Evolutionary conservation across 2,888 invertebrate genomes (phyloP).

Genomic region (Drosophila trichaetosa): DNA sequence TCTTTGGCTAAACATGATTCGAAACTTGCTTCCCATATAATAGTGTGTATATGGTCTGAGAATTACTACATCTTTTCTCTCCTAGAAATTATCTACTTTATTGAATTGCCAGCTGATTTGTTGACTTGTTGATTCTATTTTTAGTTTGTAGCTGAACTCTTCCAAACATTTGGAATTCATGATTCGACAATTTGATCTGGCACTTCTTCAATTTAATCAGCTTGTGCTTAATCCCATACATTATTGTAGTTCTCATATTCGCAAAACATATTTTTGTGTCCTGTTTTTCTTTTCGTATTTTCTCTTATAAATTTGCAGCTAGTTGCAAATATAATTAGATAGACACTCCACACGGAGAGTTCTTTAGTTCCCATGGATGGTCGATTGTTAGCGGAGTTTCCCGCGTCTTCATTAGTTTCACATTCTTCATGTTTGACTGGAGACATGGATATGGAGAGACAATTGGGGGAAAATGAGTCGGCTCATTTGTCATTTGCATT

Average conservation of each 20-base stretch:
- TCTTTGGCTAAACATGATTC: neutral
- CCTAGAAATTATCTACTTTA: neutral
- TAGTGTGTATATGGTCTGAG: neutral
- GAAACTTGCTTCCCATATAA: neutral
- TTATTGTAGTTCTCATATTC: neutral
- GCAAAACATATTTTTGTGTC: neutral
- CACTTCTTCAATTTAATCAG: neutral
- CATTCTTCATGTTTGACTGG: neutral
- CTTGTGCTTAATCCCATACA: neutral
- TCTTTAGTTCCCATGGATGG: constrained; percentile 6
- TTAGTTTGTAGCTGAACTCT: neutral
- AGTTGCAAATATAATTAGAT: constrained; percentile 3
- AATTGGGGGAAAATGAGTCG: constrained; percentile 20
- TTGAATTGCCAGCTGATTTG: neutral
- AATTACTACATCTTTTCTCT: neutral
- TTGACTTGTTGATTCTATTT: neutral
- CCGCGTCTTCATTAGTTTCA: constrained; percentile 1
- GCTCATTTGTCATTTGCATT: constrained; percentile 71
- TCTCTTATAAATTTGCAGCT: neutral
- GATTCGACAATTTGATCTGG: neutral
- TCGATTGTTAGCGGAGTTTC: neutral
- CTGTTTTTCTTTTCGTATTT: neutral
- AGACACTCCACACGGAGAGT: neutral
- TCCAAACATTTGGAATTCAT: neutral
- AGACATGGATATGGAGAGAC: neutral